Percentiles rank a stretch among this genome's conserved stretches.
Evolutionary conservation across 2,888 invertebrate species (phyloP).

Genomic region (Colostygia pectinataria): DNA sequence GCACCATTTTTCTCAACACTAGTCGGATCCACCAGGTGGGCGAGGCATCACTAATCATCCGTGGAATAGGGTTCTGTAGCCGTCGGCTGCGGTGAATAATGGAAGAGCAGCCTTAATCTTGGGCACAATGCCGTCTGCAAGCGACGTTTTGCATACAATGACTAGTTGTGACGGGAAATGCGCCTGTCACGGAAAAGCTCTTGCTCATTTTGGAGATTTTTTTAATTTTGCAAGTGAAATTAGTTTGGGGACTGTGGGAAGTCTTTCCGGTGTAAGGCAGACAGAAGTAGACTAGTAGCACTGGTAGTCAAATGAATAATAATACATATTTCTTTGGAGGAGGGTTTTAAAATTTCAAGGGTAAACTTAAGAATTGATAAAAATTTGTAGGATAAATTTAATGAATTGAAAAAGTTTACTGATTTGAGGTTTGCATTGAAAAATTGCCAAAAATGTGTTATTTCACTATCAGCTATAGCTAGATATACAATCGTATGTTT

Average conservation of each 20-base stretch:
- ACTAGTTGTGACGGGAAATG: constrained; percentile 57
- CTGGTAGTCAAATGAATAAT: too few relatives aligned
- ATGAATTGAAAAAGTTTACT: too few relatives aligned
- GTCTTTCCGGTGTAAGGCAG: not conserved
- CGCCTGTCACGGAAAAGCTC: constrained; percentile 43
- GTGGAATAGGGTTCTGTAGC: constrained; percentile 60
- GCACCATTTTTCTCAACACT: constrained; percentile 12
- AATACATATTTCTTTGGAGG: too few relatives aligned
- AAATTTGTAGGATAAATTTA: too few relatives aligned
- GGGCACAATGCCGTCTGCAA: constrained; percentile 74
- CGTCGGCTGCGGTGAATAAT: constrained; percentile 62
- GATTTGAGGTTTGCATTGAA: too few relatives aligned
- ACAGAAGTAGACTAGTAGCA: not conserved
- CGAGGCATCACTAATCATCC: constrained; percentile 63
- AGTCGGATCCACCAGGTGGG: constrained; percentile 43
- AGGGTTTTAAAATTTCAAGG: too few relatives aligned
- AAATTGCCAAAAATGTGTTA: too few relatives aligned
- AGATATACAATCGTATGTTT: too few relatives aligned
- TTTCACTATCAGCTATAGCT: too few relatives aligned
- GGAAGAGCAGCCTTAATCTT: constrained; percentile 71
- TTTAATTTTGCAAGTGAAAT: constrained; percentile 8
- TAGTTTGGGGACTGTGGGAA: constrained; percentile 1
- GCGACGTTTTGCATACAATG: constrained; percentile 79
- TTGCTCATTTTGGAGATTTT: constrained; percentile 20
- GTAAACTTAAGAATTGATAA: too few relatives aligned